Conservation (phyloP, 2,888 invertebrate genomes). For the Orchestes rusci region DNA sequence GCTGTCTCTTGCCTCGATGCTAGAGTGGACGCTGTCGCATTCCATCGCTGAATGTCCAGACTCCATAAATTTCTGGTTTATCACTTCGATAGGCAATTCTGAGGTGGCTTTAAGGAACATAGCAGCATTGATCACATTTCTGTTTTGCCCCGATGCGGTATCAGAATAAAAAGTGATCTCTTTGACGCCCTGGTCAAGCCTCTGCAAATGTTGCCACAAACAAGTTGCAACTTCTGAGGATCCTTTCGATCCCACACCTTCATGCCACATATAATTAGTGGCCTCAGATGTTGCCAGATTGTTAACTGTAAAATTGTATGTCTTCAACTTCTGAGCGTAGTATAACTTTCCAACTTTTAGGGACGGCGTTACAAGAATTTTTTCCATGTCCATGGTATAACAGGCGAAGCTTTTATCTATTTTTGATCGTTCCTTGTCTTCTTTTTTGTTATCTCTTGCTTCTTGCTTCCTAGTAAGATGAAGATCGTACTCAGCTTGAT, state of each 20-base stretch:
- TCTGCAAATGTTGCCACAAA: slow-evolving; percentile 11
- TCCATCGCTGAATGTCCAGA: too few species aligned
- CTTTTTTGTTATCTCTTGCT: too few species aligned
- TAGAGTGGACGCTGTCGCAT: too few species aligned
- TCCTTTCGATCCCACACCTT: slow-evolving; percentile 21
- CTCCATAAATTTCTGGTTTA: too few species aligned
- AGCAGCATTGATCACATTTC: slow-evolving; percentile 16
- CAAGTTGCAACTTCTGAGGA: slow-evolving; percentile 17
- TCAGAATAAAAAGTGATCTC: slow-evolving; percentile 22
- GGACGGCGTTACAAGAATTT: slow-evolving; percentile 8
- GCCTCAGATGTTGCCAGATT: slow-evolving; percentile 16
- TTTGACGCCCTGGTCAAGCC: too few species aligned
- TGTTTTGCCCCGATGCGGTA: slow-evolving; percentile 18
- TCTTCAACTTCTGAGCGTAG: slow-evolving; percentile 22
- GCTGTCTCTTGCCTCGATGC: too few species aligned
- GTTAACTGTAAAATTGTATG: slow-evolving; percentile 20
- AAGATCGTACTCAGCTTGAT: too few species aligned
- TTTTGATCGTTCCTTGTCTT: too few species aligned
- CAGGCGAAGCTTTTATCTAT: too few species aligned
- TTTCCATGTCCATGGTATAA: slow-evolving; percentile 17
- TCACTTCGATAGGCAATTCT: slow-evolving; percentile 14
- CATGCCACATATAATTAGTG: slow-evolving; percentile 24
- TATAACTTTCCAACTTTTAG: slow-evolving; percentile 31
- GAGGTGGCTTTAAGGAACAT: slow-evolving; percentile 18
- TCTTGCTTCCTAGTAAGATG: too few species aligned